A percentile compares a stretch with the other conserved stretches of the same genome.
These are phyloP conservation scores for Augochlora pura DNA, from an alignment of 1,140 invertebrate species.

Conservation along the genomic window DNA sequence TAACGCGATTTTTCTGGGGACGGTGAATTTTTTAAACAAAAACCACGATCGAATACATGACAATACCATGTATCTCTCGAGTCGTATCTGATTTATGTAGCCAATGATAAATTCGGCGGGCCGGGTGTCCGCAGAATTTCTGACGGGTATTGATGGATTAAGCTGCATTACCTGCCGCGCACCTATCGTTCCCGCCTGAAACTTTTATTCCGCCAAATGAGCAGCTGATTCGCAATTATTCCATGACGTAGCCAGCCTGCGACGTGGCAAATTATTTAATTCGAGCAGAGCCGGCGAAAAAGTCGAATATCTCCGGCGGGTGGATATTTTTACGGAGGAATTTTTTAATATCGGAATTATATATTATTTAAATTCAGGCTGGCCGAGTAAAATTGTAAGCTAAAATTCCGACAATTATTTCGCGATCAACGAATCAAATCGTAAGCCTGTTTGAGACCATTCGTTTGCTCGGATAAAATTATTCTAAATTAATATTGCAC, in stretches of 20 bases:
- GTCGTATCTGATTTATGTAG: conserved; percentile 63
- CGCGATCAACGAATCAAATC: too few species aligned
- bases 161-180: conserved; percentile 61
- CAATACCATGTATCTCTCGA: conserved; percentile 12
- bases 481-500: too few species aligned
- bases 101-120: conserved; percentile 64
- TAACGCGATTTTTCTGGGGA: neutral
- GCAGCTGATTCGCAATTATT: conserved; percentile 34
- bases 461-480: too few species aligned
- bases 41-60: neutral
- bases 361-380: too few species aligned
- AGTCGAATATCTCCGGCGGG: too few species aligned
- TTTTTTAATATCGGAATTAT: too few species aligned
- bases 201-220: conserved; percentile 67
- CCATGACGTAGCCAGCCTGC: neutral
- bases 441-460: too few species aligned
- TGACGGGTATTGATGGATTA: conserved; percentile 70
- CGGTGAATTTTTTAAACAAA: neutral
- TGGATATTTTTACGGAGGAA: too few species aligned
- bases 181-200: conserved; percentile 63
- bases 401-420: too few species aligned
- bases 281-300: too few species aligned
- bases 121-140: conserved; percentile 38
- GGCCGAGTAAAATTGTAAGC: too few species aligned
- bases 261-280: too few species aligned